phyloP scores from a whole-genome alignment of 2,888 invertebrate genomes.

The Drosophila borealis region DNA sequence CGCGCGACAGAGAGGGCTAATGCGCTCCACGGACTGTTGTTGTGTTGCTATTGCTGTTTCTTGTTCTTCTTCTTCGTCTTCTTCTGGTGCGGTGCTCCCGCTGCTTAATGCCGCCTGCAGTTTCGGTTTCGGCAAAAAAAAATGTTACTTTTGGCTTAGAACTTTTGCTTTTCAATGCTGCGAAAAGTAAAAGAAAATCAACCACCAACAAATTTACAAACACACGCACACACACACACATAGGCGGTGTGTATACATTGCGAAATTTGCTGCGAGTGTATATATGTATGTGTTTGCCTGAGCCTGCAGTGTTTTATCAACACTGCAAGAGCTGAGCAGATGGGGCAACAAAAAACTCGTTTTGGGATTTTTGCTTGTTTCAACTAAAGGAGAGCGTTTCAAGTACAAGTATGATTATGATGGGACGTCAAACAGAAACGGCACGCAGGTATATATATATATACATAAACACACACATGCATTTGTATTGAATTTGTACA shows the following conservation, averaged over 20 bases:
- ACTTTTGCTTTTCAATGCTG: slow-evolving; percentile 70
- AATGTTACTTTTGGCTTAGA: slow-evolving; percentile 59
- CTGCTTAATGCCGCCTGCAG: slow-evolving; percentile 47
- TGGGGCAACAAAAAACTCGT: slow-evolving; percentile 59
- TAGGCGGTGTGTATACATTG: slow-evolving; percentile 40
- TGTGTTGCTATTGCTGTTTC: slow-evolving; percentile 10
- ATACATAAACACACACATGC: background rate
- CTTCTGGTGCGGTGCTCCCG: slow-evolving; percentile 9
- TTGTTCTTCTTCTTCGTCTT: slow-evolving; percentile 9
- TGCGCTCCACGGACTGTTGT: slow-evolving; percentile 29
- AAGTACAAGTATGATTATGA: slow-evolving; percentile 47
- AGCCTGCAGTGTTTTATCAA: slow-evolving; percentile 47
- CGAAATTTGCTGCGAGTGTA: slow-evolving; percentile 33
- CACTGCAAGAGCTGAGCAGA: slow-evolving; percentile 50
- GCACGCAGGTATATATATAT: slow-evolving; percentile 11
- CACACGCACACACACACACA: slow-evolving; percentile 26
- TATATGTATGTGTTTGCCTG: slow-evolving; percentile 12
- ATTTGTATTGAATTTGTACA: slow-evolving; percentile 15
- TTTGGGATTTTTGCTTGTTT: slow-evolving; percentile 52
- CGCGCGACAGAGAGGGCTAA: slow-evolving; percentile 19
- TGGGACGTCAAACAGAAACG: slow-evolving; percentile 33
- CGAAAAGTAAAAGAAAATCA: slow-evolving; percentile 47
- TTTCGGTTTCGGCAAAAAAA: slow-evolving; percentile 51
- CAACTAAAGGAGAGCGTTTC: slow-evolving; percentile 29
- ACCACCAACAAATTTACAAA: slow-evolving; percentile 57